These are phyloP conservation scores for Ciconia maguari DNA, from an alignment of 2,113 vertebrate genomes.

Conservation along the genomic window DNA sequence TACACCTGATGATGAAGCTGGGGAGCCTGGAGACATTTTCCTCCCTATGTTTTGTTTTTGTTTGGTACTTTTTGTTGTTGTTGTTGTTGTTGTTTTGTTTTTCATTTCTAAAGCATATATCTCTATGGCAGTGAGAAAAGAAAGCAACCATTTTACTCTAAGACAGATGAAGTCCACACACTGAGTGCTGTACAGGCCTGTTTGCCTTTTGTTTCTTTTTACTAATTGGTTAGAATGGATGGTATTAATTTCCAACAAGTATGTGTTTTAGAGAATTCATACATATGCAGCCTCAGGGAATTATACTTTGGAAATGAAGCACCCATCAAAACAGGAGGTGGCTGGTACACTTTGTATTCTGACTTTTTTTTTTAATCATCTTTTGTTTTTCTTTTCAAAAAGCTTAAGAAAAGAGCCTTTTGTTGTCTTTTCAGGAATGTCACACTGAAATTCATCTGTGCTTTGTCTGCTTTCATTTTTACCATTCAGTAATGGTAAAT, in stretches of 20 bases:
- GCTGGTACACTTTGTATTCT: neutral
- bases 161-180: neutral
- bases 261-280: slow-evolving; percentile 19
- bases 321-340: slow-evolving; percentile 39
- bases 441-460: slow-evolving; percentile 35
- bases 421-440: slow-evolving; percentile 49
- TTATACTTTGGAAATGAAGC: slow-evolving; percentile 42
- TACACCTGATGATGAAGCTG: slow-evolving; percentile 48
- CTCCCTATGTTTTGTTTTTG: slow-evolving; percentile 8
- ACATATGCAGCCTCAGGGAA: neutral
- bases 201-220: slow-evolving; percentile 13
- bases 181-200: neutral
- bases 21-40: slow-evolving; percentile 1
- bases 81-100: neutral
- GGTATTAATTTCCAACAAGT: slow-evolving; percentile 10
- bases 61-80: neutral
- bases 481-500: neutral
- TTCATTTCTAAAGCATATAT: slow-evolving; percentile 37
- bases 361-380: neutral
- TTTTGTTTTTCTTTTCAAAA: neutral
- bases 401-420: slow-evolving; percentile 35
- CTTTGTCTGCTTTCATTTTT: neutral
- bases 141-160: neutral
- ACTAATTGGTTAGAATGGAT: slow-evolving; percentile 10
- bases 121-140: neutral